Evolutionary conservation across 2,888 invertebrate genomes (phyloP).

Genomic region (Ypsolopha sequella): DNA sequence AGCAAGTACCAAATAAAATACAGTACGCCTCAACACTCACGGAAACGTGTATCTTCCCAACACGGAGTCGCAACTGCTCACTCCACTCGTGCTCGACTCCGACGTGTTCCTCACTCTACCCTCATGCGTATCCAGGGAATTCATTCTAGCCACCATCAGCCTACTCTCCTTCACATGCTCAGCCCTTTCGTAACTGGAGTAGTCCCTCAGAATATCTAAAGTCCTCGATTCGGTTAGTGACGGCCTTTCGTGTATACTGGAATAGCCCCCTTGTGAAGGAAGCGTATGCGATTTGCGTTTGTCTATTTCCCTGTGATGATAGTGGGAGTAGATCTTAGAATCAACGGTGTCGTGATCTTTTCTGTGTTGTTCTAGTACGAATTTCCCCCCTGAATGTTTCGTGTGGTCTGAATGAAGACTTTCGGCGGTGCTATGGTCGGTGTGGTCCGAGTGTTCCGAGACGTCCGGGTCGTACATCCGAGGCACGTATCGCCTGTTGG

Average conservation of each 20-base stretch:
- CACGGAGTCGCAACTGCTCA: conserved; percentile 85
- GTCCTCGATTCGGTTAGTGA: conserved; percentile 79
- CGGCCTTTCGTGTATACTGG: conserved; percentile 72
- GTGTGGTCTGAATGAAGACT: conserved; percentile 47
- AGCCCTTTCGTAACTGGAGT: conserved; percentile 41
- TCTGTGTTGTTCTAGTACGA: conserved; percentile 9
- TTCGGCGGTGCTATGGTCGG: conserved; percentile 55
- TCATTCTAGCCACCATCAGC: conserved; percentile 42
- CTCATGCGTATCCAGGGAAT: conserved; percentile 52
- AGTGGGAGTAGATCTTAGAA: not conserved
- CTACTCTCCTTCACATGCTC: conserved; percentile 25
- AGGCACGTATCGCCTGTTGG: conserved; percentile 30
- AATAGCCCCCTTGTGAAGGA: conserved; percentile 61
- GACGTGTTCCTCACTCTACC: conserved; percentile 60
- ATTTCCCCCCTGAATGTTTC: conserved; percentile 16
- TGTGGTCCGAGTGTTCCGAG: conserved; percentile 61
- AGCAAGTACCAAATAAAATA: not conserved
- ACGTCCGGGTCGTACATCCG: conserved; percentile 44
- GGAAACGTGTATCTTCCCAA: conserved; percentile 71
- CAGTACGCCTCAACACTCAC: conserved; percentile 35
- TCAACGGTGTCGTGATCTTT: conserved; percentile 42
- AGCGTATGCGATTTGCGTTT: conserved; percentile 68
- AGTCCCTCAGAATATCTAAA: conserved; percentile 69
- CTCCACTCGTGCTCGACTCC: conserved; percentile 87
- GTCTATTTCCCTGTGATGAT: conserved; percentile 18